A percentile compares a stretch with the other conserved stretches of the same genome.
These are phyloP conservation scores for Pyralis farinalis DNA, from an alignment of 2,888 invertebrate genomes.

Conservation along the genomic window DNA sequence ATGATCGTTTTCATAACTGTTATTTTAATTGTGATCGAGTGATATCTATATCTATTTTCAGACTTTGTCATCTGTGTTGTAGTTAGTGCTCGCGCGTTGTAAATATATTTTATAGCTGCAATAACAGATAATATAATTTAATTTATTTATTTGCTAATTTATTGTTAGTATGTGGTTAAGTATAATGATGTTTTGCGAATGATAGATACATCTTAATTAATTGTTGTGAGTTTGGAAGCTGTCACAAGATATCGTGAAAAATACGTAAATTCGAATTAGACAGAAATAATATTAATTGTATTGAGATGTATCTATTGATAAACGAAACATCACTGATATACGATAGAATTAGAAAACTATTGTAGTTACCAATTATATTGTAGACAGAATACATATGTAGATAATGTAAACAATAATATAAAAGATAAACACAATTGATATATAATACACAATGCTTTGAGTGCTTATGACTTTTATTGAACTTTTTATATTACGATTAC, in stretches of 20 bases:
- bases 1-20: slow-evolving; percentile 9
- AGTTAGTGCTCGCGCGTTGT: slow-evolving; percentile 50
- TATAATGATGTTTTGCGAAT: slow-evolving; percentile 2
- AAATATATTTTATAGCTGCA: slow-evolving; percentile 37
- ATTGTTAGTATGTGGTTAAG: slow-evolving; percentile 36
- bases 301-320: not conserved
- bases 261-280: not conserved
- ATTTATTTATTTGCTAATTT: slow-evolving; percentile 46
- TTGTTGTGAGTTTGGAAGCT: not conserved
- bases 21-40: slow-evolving; percentile 6
- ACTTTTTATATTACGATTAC: too few relatives aligned
- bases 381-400: slow-evolving; percentile 14
- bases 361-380: slow-evolving; percentile 42
- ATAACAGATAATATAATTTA: slow-evolving; percentile 22
- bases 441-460: slow-evolving; percentile 24
- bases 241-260: not conserved
- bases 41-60: slow-evolving; percentile 5
- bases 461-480: slow-evolving; percentile 26
- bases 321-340: slow-evolving; percentile 1
- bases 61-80: slow-evolving; percentile 7
- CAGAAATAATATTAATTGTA: not conserved
- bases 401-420: slow-evolving; percentile 13
- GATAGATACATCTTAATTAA: not conserved
- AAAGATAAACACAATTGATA: slow-evolving; percentile 22
- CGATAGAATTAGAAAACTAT: slow-evolving; percentile 18